Conservation (phyloP, 2,113 vertebrate species). For the Lota lota region DNA sequence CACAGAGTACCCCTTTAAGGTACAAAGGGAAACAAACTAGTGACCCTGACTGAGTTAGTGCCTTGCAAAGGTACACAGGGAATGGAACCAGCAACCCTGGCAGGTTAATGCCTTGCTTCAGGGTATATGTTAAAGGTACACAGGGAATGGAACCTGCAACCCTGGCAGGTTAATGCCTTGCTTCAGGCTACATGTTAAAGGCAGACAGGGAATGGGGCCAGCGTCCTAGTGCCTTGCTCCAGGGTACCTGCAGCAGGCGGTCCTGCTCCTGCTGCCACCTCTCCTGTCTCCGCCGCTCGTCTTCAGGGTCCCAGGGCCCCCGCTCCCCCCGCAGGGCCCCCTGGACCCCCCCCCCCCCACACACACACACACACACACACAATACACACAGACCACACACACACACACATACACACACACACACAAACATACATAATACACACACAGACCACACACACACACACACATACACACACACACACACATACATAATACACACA, state of each 20-base stretch:
- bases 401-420: slow-evolving; percentile 24
- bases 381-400: slow-evolving; percentile 6
- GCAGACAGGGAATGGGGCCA: too few species aligned
- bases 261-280: slow-evolving; percentile 97
- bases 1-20: too few species aligned
- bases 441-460: slow-evolving; percentile 5
- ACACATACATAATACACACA: slow-evolving; percentile 25
- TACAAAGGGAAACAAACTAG: too few species aligned
- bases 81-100: not conserved
- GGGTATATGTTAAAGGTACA: too few species aligned
- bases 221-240: slow-evolving; percentile 46
- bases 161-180: not conserved
- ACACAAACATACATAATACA: slow-evolving; percentile 15
- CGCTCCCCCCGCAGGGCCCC: slow-evolving; percentile 80
- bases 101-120: not conserved
- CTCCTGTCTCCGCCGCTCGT: slow-evolving; percentile 92
- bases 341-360: slow-evolving; percentile 67
- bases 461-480: slow-evolving; percentile 18
- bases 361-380: slow-evolving; percentile 31
- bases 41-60: not conserved
- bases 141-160: not conserved
- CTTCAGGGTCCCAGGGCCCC: slow-evolving; percentile 95
- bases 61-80: not conserved
- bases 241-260: slow-evolving; percentile 89
- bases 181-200: not conserved